Percentiles rank a stretch among this genome's conserved stretches.
These are phyloP conservation scores for Lordiphosa stackelbergi DNA, from an alignment of 1,140 invertebrate genomes.

Conservation along the genomic window DNA sequence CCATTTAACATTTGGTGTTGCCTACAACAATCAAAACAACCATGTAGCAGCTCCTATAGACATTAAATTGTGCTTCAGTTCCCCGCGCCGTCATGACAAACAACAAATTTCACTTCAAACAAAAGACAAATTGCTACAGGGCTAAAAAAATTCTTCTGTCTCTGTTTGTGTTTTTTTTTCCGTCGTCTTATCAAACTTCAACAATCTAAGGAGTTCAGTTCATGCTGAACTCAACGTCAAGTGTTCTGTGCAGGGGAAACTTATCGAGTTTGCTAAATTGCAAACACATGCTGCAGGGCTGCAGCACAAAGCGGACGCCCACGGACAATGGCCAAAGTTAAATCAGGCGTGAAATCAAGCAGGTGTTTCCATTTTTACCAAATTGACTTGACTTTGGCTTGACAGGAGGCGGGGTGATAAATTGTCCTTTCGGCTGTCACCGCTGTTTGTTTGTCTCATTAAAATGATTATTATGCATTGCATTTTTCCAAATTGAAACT, in stretches of 20 bases:
- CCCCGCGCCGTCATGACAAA: constrained; percentile 40
- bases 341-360: constrained; percentile 74
- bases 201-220: constrained; percentile 51
- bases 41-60: constrained; percentile 5
- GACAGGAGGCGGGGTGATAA: constrained; percentile 35
- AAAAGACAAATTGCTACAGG: constrained; percentile 70
- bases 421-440: constrained; percentile 24
- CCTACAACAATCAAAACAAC: neutral
- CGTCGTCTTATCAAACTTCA: constrained; percentile 41
- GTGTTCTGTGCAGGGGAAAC: constrained; percentile 55
- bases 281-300: constrained; percentile 66
- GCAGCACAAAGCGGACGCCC: constrained; percentile 20
- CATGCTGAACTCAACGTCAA: constrained; percentile 45
- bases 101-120: constrained; percentile 74
- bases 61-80: constrained; percentile 52
- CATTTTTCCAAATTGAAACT: constrained; percentile 63
- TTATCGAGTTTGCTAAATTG: constrained; percentile 73
- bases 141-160: constrained; percentile 19
- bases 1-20: constrained; percentile 15
- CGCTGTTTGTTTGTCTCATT: constrained; percentile 63
- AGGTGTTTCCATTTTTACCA: constrained; percentile 74
- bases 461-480: constrained; percentile 72
- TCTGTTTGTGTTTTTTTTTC: constrained; percentile 1
- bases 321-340: constrained; percentile 68
- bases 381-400: constrained; percentile 58